Conservation (phyloP, 2,797 vertebrate genomes). For the Sciaenops ocellatus region DNA sequence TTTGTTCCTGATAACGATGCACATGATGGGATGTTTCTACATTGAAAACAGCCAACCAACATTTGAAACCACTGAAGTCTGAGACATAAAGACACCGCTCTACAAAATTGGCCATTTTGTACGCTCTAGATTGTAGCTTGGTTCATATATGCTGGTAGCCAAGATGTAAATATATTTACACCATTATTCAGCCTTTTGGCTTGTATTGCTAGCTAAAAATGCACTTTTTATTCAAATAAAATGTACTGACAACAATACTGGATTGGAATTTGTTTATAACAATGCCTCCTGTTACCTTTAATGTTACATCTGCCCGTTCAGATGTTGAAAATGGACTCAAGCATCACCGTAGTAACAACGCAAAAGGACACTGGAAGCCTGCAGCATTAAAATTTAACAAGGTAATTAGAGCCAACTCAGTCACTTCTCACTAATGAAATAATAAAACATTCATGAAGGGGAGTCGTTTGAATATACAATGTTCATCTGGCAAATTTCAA, state of each 20-base stretch:
- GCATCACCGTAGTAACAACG: neutral
- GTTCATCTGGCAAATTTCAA: neutral
- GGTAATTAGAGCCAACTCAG: constrained; percentile 8
- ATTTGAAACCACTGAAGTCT: constrained; percentile 67
- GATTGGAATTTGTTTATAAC: neutral
- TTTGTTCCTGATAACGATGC: constrained; percentile 44
- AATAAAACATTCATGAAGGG: constrained; percentile 24
- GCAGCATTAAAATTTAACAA: constrained; percentile 13
- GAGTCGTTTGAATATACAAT: neutral
- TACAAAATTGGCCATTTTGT: constrained; percentile 68
- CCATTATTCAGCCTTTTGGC: constrained; percentile 77
- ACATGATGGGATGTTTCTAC: constrained; percentile 42
- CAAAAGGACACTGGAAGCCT: neutral
- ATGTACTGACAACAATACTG: constrained; percentile 68
- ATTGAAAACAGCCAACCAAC: constrained; percentile 40
- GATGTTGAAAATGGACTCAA: neutral
- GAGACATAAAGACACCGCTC: constrained; percentile 38
- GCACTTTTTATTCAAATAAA: constrained; percentile 91
- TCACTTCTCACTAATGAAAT: neutral
- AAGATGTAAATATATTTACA: constrained; percentile 88
- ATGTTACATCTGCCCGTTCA: neutral
- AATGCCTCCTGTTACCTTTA: constrained; percentile 8
- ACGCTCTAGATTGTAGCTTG: constrained; percentile 81
- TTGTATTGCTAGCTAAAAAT: constrained; percentile 85
- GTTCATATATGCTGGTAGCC: constrained; percentile 86